Conservation (phyloP, 2,113 vertebrate species). For the Pseudopodoces humilis region DNA sequence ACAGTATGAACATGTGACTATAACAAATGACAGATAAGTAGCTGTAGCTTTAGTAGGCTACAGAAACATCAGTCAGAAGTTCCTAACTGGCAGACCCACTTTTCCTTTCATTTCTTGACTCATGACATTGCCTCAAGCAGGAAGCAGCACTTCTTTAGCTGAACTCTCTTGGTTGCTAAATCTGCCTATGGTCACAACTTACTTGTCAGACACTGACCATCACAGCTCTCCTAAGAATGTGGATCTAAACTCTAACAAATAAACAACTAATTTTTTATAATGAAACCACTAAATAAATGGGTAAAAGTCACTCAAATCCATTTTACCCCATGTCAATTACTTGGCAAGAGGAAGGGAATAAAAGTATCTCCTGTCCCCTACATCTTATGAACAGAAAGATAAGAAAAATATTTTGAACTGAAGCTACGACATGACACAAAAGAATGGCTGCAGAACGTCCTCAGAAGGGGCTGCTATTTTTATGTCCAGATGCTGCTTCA, state of each 20-base stretch:
- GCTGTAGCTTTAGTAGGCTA: background rate
- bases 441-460: background rate
- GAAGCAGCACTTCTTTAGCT: background rate
- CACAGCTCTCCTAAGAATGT: background rate
- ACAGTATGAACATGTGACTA: background rate
- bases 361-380: background rate
- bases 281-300: background rate
- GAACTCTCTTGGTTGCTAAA: background rate
- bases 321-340: background rate
- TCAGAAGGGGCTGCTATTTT: background rate
- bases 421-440: background rate
- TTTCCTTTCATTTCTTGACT: background rate
- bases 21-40: background rate
- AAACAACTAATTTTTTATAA: background rate
- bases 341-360: background rate
- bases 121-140: background rate
- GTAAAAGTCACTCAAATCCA: background rate
- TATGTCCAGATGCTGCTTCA: background rate
- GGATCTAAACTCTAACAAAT: background rate
- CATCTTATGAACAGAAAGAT: background rate
- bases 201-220: background rate
- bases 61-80: background rate
- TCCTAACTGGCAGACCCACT: background rate
- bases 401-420: background rate
- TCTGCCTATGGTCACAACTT: background rate